phyloP scores from a whole-genome alignment of 1,140 invertebrate genomes.

The Sitophilus oryzae region DNA sequence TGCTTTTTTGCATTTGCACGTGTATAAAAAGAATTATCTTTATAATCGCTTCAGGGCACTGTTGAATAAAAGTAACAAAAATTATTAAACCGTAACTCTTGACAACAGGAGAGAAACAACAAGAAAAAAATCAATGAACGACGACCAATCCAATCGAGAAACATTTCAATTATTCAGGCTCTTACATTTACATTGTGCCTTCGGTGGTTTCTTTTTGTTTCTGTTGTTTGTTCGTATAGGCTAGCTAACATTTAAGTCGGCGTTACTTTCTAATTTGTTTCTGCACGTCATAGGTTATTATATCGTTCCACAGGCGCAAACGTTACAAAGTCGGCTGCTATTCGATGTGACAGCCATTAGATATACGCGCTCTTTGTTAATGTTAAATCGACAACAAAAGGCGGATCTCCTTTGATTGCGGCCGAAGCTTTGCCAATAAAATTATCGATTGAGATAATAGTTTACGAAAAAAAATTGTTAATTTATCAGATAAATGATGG shows the following conservation, averaged over 20 bases:
- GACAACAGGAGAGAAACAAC: neutral
- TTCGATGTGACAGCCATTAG: neutral
- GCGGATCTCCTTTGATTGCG: neutral
- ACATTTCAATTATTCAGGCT: neutral
- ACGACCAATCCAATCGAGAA: neutral
- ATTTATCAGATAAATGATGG: too few species aligned
- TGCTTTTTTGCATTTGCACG: too few species aligned
- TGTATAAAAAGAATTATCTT: too few species aligned
- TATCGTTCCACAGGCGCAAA: neutral
- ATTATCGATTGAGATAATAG: too few species aligned
- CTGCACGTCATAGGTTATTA: neutral
- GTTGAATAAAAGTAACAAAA: too few species aligned
- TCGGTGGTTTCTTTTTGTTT: neutral
- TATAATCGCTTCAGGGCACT: too few species aligned
- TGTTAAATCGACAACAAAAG: neutral
- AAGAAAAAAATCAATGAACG: neutral
- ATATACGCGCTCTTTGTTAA: neutral
- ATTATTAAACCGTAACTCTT: too few species aligned
- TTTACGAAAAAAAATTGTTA: too few species aligned
- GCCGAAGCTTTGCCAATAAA: too few species aligned
- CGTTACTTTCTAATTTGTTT: neutral
- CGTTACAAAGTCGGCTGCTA: neutral
- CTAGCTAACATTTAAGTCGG: neutral
- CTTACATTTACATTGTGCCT: neutral
- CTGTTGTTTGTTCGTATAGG: neutral